These are phyloP conservation scores for Oreotragus oreotragus DNA, from an alignment of 2,113 vertebrate species.

Conservation along the genomic window DNA sequence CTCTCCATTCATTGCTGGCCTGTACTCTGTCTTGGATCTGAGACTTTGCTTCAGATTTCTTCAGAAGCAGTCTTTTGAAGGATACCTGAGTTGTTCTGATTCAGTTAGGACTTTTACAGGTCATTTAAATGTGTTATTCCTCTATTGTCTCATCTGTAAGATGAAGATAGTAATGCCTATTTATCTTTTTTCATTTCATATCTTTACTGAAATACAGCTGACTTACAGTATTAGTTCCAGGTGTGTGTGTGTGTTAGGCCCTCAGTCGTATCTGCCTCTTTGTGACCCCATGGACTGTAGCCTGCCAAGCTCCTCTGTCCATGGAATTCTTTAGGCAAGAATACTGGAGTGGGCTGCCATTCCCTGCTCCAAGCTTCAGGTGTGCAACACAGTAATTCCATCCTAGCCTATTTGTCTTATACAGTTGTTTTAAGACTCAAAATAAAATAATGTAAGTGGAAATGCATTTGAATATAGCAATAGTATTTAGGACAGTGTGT, in stretches of 20 bases:
- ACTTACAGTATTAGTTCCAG: neutral
- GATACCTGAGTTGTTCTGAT: neutral
- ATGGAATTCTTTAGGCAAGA: neutral
- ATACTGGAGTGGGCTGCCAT: neutral
- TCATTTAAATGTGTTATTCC: neutral
- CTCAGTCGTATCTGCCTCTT: neutral
- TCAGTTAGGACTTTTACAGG: neutral
- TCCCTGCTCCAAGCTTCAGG: neutral
- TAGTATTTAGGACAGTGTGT: neutral
- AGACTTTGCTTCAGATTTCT: neutral
- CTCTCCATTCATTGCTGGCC: too few species aligned
- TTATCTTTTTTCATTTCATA: neutral
- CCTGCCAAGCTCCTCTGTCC: neutral
- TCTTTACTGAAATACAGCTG: neutral
- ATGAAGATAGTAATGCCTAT: neutral
- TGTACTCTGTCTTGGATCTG: neutral
- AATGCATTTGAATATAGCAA: neutral
- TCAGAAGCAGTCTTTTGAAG: neutral
- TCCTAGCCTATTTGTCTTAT: neutral
- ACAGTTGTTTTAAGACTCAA: neutral
- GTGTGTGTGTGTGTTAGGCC: neutral
- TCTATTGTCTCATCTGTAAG: neutral
- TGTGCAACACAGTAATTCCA: neutral
- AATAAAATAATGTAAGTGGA: neutral
- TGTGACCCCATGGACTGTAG: neutral